Base-by-base conservation (phyloP, 2,888 invertebrate species). In the Epirrhoe tristata region DNA sequence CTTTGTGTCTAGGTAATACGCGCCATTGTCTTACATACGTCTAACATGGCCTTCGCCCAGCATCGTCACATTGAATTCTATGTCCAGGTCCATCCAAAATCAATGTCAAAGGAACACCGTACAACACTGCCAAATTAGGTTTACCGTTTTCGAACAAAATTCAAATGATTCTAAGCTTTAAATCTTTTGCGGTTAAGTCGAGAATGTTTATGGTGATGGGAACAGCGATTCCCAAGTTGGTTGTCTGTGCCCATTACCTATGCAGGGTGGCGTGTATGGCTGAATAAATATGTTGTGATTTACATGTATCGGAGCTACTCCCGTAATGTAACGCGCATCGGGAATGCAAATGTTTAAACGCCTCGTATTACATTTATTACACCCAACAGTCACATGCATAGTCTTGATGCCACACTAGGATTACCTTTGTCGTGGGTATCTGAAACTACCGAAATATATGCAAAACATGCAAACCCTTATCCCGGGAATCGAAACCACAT, bases 211-310 rank as follows among this genome's bases (percentile, higher is more conserved):
- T 72, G 77, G 69, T 66, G n/a, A 34, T 58, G 66, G 63, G 69
- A 60, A 63, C 53, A 43, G 51, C 66, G 68, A 67, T 71, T 76
- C 67, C 75, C 76, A 71, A 75, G 79, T 81, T 82, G 81, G 79
- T 80, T 69, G 75, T 60, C 63, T 78, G 78, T 74, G 75, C 80
- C 77, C 84, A 91, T 91, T 90, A 89, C 80, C 81, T 86, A 91
- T 91, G 90, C 92, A 88, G 86, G 88, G 85, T 88, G 85, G 86
- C 86, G 81, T 82, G 84, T 86, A 85, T 83, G 83, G 84, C 86
- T 90, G 93, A 92, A 92, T 92, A 91, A 90, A 91, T 93, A 91
- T 89, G 83, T 82, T 81, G 79, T 88, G 82, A 90, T 93, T 93
- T 89, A 90, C 91, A 93, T 93, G 93, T 92, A 91, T 88, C 90